Base-by-base conservation (phyloP, 2,888 invertebrate species). In the Orchesella flavescens region DNA sequence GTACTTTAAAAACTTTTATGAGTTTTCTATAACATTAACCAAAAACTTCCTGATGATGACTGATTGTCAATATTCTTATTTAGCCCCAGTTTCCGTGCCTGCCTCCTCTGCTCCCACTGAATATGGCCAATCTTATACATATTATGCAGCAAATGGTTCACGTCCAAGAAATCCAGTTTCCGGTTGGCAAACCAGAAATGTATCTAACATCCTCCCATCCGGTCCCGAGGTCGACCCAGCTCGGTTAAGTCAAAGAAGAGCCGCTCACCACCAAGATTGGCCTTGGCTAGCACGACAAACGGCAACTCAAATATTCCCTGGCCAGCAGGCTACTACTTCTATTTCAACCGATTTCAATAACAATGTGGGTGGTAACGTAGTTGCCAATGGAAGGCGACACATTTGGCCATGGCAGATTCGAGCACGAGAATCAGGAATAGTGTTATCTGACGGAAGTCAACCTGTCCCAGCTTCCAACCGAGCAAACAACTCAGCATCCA, bases 391-490 rank as follows among this genome's bases (percentile, higher is more conserved):
- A 12, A 15, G 72, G 15, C 43, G 78, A 19, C 23, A 44, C 23
- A 53, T 17, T 10, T 73, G 72, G 73, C 79, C 79, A 19, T 72
- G 80, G 73, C 80, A 65, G 57, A 55, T 34, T 34, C 66, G 10
- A 44, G 66, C 21, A 23, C 80, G 15, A 71, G 63, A 17, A 2
- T 78, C 78, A 7, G 12, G 15, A 10, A 78, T 79, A 10, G 59
- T 71, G 7, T 13, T 63, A 1, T 5, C 5, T 24, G 80, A 73
- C 3, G 55, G 44, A 1, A n/a, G n/a, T n/a, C n/a, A n/a, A n/a
- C n/a, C n/a, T n/a, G n/a, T n/a, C n/a, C n/a, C n/a, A n/a, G n/a
- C n/a, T n/a, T n/a, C n/a, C 66, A 17, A 17, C 44, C 4, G 44
- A 7, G 44, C 17, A 17, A 17, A 10, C 66, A 1, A n/a, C 66